Conservation (phyloP, 2,888 invertebrate species). For the Drosophila cognata region DNA sequence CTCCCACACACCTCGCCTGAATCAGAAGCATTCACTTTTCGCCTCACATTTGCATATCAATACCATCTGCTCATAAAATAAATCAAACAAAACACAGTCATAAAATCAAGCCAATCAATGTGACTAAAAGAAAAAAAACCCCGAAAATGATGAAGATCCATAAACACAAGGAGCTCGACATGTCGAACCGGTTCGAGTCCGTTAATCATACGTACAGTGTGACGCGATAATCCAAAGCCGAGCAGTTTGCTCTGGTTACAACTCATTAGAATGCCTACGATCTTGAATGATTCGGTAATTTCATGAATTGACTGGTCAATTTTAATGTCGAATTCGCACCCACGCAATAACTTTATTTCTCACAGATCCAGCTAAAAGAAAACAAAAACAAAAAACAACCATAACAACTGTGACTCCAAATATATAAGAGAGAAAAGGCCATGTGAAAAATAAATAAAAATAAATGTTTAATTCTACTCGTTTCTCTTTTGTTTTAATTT, state of each 20-base stretch:
- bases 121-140: slow-evolving; percentile 25
- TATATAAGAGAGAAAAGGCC: slow-evolving; percentile 58
- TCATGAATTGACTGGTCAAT: slow-evolving; percentile 75
- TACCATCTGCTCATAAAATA: slow-evolving; percentile 12
- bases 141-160: slow-evolving; percentile 19
- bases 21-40: slow-evolving; percentile 26
- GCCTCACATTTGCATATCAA: slow-evolving; percentile 57
- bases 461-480: slow-evolving; percentile 49
- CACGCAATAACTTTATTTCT: slow-evolving; percentile 53
- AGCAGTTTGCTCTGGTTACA: slow-evolving; percentile 57
- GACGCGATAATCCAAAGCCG: slow-evolving; percentile 30
- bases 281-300: slow-evolving; percentile 76
- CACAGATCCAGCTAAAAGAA: slow-evolving; percentile 16
- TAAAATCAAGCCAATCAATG: slow-evolving; percentile 51
- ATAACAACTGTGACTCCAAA: slow-evolving; percentile 41
- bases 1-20: slow-evolving; percentile 35
- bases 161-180: slow-evolving; percentile 22
- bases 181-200: slow-evolving; percentile 12
- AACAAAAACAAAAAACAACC: not conserved
- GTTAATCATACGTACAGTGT: slow-evolving; percentile 69
- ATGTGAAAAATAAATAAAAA: slow-evolving; percentile 75
- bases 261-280: slow-evolving; percentile 74
- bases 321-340: slow-evolving; percentile 71
- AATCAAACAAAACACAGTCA: slow-evolving; percentile 32
- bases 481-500: slow-evolving; percentile 42